A percentile compares a stretch with the other conserved stretches of the same genome.
Evolutionary conservation across 1,140 invertebrate genomes (phyloP).

Genomic region (Zaprionus nigranus): DNA sequence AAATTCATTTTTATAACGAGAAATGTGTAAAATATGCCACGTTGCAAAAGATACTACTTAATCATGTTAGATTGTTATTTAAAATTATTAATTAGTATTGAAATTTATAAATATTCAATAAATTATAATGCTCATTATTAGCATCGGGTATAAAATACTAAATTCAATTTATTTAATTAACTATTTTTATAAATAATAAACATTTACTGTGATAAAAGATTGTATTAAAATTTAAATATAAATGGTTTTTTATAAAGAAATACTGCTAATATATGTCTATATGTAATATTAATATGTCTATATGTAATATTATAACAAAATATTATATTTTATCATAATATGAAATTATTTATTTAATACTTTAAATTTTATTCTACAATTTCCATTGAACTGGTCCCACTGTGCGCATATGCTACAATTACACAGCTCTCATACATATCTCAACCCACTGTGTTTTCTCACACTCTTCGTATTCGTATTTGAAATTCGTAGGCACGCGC

Average conservation of each 20-base stretch:
- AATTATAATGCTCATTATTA: no score
- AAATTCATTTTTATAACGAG: no score
- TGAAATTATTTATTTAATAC: neutral
- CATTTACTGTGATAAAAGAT: neutral
- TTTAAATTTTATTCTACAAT: neutral
- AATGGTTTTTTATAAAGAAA: neutral
- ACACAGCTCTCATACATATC: neutral
- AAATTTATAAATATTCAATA: neutral
- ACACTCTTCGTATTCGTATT: constrained; percentile 9
- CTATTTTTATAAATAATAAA: neutral
- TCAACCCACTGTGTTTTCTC: constrained; percentile 22
- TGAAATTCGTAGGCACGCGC: constrained; percentile 43
- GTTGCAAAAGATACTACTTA: no score
- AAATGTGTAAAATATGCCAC: no score
- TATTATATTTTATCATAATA: no score
- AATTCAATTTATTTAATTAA: no score
- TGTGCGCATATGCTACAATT: constrained; percentile 5
- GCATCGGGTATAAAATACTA: no score
- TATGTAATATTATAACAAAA: no score
- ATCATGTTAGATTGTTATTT: no score
- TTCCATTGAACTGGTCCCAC: neutral
- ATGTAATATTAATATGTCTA: no score
- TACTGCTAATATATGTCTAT: no score
- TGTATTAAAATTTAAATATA: neutral
- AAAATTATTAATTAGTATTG: no score